Conservation (phyloP, 2,113 vertebrate species). For the Merops nubicus region DNA sequence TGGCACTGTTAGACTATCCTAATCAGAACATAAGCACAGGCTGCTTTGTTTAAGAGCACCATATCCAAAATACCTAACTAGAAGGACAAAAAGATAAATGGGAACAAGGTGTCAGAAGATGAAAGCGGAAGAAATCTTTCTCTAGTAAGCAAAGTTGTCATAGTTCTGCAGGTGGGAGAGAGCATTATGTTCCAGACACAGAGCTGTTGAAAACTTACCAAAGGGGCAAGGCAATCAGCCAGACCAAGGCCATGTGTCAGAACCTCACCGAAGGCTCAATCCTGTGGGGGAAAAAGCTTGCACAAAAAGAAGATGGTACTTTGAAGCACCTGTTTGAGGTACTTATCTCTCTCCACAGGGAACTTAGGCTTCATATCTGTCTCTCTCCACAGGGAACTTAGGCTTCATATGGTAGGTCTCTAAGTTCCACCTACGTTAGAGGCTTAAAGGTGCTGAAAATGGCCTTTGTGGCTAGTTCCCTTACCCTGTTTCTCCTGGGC, state of each 20-base stretch:
- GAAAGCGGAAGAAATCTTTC: neutral
- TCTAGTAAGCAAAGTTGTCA: neutral
- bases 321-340: neutral
- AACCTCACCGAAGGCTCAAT: neutral
- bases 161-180: neutral
- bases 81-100: conserved; percentile 4
- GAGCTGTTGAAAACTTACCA: conserved; percentile 13
- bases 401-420: neutral
- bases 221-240: neutral
- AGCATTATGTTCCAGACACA: neutral
- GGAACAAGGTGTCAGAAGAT: neutral
- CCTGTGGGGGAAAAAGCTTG: neutral
- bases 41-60: conserved; percentile 5
- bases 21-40: neutral
- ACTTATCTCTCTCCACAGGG: neutral
- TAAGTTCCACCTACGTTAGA: neutral
- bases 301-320: neutral
- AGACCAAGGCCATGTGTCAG: neutral
- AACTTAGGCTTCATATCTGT: neutral
- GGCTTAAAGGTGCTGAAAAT: neutral
- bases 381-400: neutral
- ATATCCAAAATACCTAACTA: neutral
- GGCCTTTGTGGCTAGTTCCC: neutral
- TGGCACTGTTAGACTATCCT: neutral
- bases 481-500: neutral